Percentiles rank a stretch among this genome's conserved stretches.
Evolutionary conservation across 2,797 vertebrate genomes (phyloP).

Genomic region (Anabacerthia variegaticeps): DNA sequence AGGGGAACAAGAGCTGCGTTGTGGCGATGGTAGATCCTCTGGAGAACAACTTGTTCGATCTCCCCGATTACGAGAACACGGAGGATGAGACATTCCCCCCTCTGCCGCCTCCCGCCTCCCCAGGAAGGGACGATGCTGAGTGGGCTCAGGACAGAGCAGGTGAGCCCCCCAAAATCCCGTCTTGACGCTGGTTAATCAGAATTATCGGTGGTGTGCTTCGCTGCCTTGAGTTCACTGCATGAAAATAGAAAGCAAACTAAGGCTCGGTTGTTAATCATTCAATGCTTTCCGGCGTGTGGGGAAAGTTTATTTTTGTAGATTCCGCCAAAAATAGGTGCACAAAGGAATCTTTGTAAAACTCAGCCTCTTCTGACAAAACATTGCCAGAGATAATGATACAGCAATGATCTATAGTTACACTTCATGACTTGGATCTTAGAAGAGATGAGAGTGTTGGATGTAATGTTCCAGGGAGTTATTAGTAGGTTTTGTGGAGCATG

Average conservation of each 20-base stretch:
- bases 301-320: not conserved
- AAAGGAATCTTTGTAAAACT: not conserved
- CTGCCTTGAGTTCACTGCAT: not conserved
- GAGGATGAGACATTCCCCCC: slow-evolving; percentile 88
- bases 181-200: not conserved
- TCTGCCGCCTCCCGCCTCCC: slow-evolving; percentile 88
- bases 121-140: slow-evolving; percentile 72
- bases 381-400: not conserved
- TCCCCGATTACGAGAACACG: slow-evolving; percentile 78
- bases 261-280: not conserved
- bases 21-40: slow-evolving; percentile 67
- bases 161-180: not conserved
- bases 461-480: not conserved
- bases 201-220: accelerated
- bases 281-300: accelerated
- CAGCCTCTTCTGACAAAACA: not conserved
- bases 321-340: accelerated
- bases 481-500: not conserved
- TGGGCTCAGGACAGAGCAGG: slow-evolving; percentile 60
- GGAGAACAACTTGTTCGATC: slow-evolving; percentile 71
- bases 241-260: not conserved
- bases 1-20: not conserved
- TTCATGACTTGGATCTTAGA: not conserved
- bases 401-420: accelerated
- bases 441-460: not conserved